Evolutionary conservation across 2,888 invertebrate species (phyloP), one percentile per base, ranked within the genome.

Genomic region (Zele albiditarsus): DNA sequence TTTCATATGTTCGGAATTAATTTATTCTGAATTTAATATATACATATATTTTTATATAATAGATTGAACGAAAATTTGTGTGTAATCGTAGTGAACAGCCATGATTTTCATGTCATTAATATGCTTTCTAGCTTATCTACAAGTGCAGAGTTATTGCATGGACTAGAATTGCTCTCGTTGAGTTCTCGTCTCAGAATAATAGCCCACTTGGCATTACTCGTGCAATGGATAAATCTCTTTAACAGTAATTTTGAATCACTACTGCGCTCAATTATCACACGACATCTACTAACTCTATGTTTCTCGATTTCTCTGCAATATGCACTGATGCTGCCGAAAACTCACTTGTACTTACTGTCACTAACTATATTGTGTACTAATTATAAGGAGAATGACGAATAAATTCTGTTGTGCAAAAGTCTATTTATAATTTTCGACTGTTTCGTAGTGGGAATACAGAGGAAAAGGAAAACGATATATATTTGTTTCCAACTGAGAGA

Each of bases 231-330:
- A 27, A 62, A 60, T 71, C 69, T 79, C 76, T 79, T 78, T 72
- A 75, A 74, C 78, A 71, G 77, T 80, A 80, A 80, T 79, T 80
- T 77, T 77, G 78, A 80, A 76, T 80, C 78, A 79, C 76, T 75
- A 68, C 73, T 74, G 76, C 74, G 70, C 74, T 80, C 77, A 77
- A 79, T 80, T 78, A 75, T 76, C 25, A 46, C 73, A 71, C 68
- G 75, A 75, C 74, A 71, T 71, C 73, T 77, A 71, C 74, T 80
- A 71, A 78, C 72, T 76, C 76, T 71, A 70, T 74, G 77, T 76
- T 69, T 78, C 75, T 71, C 68, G 20, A 8, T 27, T 42, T 60
- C 14, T 42, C 58, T 62, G 33, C 42, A 60, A 38, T 28, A 60
- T 31, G 14, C 25, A 20, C 23, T 27, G 28, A 46, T 60, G n/a